phyloP scores from a whole-genome alignment of 1,140 invertebrate species.

The Papilio helenus region DNA sequence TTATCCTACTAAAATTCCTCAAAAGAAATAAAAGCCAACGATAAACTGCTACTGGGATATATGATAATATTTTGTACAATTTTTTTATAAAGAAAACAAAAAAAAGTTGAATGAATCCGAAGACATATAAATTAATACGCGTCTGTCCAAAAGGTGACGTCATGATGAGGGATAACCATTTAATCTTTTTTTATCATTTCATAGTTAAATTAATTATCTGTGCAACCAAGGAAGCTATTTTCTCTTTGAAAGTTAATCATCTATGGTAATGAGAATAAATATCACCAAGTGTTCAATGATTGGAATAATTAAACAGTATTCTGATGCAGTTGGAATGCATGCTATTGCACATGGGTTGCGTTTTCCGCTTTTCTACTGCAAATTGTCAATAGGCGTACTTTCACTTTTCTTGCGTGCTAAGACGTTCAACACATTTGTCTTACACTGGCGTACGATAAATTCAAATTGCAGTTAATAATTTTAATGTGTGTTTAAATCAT shows the following conservation, averaged over 20 bases:
- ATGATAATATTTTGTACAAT: neutral
- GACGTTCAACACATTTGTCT: neutral
- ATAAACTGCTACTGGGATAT: neutral
- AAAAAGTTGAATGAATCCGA: neutral
- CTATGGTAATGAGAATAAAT: neutral
- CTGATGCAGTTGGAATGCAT: slow-evolving; percentile 4
- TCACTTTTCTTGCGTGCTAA: slow-evolving; percentile 5
- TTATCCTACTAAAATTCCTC: too few species aligned
- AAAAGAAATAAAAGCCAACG: too few species aligned
- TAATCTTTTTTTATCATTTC: neutral
- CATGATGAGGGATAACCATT: neutral
- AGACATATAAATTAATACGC: neutral
- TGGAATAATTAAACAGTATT: slow-evolving; percentile 14
- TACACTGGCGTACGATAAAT: neutral
- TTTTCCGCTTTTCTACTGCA: slow-evolving; percentile 29
- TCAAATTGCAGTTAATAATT: slow-evolving; percentile 15
- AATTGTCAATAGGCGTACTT: slow-evolving; percentile 13
- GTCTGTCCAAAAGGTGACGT: neutral
- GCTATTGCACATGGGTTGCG: neutral
- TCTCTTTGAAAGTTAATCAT: neutral
- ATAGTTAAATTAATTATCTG: slow-evolving; percentile 10
- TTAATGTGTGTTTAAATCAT: neutral
- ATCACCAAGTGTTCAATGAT: slow-evolving; percentile 7
- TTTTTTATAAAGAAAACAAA: neutral
- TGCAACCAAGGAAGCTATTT: neutral